A percentile compares a stretch with the other conserved stretches of the same genome.
Evolutionary conservation across 2,113 vertebrate species (phyloP).

Genomic region (Perca fluviatilis): DNA sequence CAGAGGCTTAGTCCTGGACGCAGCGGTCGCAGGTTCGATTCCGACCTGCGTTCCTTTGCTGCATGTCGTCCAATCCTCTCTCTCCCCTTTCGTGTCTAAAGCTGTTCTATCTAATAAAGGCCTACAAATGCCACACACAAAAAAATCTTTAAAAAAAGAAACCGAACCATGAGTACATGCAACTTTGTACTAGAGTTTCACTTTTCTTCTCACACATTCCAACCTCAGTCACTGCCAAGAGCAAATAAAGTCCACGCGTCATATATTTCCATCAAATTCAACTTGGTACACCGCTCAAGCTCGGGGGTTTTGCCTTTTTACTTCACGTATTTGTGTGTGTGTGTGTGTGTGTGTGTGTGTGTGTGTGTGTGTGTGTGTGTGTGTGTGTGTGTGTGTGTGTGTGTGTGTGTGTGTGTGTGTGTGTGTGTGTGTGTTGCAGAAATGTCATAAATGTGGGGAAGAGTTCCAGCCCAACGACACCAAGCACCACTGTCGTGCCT

Average conservation of each 20-base stretch:
- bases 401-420: too few relatives aligned
- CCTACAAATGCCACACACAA: too few relatives aligned
- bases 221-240: not conserved
- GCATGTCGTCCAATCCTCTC: too few relatives aligned
- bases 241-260: not conserved
- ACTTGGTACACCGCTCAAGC: not conserved
- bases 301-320: not conserved
- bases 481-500: conserved; percentile 98
- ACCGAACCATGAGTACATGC: not conserved
- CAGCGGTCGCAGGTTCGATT: too few relatives aligned
- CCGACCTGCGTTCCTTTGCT: too few relatives aligned
- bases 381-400: too few relatives aligned
- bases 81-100: too few relatives aligned
- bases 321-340: not conserved
- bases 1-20: too few relatives aligned
- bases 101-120: too few relatives aligned
- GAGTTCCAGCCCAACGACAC: conserved; percentile 94
- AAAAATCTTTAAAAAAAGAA: not conserved
- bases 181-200: not conserved
- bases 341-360: not conserved
- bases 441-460: conserved; percentile 90
- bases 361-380: too few relatives aligned
- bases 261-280: not conserved
- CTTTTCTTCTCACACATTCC: not conserved
- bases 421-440: conserved; percentile 75